Base-by-base conservation (phyloP, 2,113 vertebrate species). In the Eretmochelys imbricata region DNA sequence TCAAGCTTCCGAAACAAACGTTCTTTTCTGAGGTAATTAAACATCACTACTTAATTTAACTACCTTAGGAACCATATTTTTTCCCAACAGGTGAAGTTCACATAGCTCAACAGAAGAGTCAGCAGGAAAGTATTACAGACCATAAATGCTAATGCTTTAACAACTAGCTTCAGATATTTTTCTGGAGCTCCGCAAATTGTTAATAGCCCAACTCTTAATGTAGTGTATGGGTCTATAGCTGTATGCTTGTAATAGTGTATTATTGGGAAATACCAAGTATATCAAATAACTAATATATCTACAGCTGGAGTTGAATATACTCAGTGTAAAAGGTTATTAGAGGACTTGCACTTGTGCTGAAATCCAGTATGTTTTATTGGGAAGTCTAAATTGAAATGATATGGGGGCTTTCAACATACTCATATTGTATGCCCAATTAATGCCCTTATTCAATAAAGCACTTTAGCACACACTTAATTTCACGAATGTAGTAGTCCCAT, bases 221-320 rank as follows among this genome's bases (percentile, higher is more conserved):
- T 87, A 57, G 93, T 85, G 79, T 91, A 88, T 65, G 84, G 62
- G 85, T 87, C 55, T 91, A 42, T 35, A 91, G 55, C 65, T 83
- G 75, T 80, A 65, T n/a, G 22, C 72, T 80, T 62, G 87, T 51
- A 93, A 85, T 84, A 93, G 76, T 0, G 0, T 75, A 87, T 59
- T n/a, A 42, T 22, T 91, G 93, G 91, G 94, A 75, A 93, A 38
- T 80, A 93, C 95, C 87, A 95, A 92, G 87, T 84, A 49, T 82
- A 93, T 95, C 69, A 75, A 75, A 38, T 75, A 75, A 20, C n/a
- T 42, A 14, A 42, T 20, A n/a, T 19, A 17, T 69, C 62, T 69
- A 31, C 6, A 69, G 3, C 14, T 69, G 31, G 29, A 42, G 69
- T 31, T 42, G 38, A 75, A 75, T 20, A 42, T 22, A 42, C 5